Evolutionary conservation across 2,888 invertebrate genomes (phyloP), one percentile per base, ranked within the genome.

Genomic region (Pseudoips prasinana): DNA sequence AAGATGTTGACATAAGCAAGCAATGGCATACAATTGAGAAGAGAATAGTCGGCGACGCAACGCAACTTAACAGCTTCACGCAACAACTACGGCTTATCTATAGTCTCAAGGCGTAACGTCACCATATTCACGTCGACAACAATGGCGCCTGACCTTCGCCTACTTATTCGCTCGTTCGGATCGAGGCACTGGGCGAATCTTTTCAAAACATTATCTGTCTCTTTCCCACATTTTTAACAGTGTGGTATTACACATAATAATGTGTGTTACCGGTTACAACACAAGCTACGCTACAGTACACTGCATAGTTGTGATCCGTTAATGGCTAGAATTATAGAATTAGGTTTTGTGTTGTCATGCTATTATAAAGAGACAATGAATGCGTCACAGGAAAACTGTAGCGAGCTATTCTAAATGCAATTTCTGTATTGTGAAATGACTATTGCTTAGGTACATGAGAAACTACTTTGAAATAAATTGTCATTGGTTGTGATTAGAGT

Each of bases 111-210:
- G 64, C 62, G 66, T 70, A 65, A 72, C 79, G 81, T 82, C 80
- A 79, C 63, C 62, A 62, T 64, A 63, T 64, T 71, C 71, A 65
- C 69, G 72, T 67, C 64, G 70, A 72, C 69, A 67, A 85, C 84
- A 84, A 83, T 85, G 79, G 80, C 75, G 72, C 39, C 47, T 73
- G 78, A 84, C 87, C 87, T 87, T 87, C 81, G 79, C 87, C 87
- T 79, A 87, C 77, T 80, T 87, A 83, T 54, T 56, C 81, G 73
- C 66, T 84, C 80, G 75, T 70, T 83, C 70, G 79, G 51, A 81
- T 75, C 84, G 74, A 75, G 69, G 70, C 66, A 72, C 75, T 71
- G 67, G 57, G 71, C 68, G 64, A 71, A 80, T 85, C 78, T 82
- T 77, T 83, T 79, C 69, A 77, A 80, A 79, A 76, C 73, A 64